Conservation (phyloP, 2,888 invertebrate species). For the Diarsia rubi region DNA sequence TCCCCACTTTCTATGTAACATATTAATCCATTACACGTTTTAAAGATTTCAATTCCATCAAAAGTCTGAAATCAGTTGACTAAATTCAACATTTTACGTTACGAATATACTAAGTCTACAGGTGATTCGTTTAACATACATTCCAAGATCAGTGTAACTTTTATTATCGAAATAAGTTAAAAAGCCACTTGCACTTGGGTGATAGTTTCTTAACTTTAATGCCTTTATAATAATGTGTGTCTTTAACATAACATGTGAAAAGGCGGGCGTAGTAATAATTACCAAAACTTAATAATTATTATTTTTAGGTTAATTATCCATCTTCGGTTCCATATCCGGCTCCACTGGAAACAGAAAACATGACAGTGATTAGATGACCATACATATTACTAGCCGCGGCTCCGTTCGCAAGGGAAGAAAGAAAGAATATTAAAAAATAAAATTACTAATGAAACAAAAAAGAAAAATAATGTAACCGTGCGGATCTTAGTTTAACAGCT, state of each 20-base stretch:
- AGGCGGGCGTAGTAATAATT: constrained; percentile 47
- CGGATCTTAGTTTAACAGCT: too few relatives aligned
- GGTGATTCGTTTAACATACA: constrained; percentile 22
- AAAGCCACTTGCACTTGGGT: constrained; percentile 47
- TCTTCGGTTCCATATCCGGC: constrained; percentile 43
- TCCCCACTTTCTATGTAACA: too few relatives aligned
- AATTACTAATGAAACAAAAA: too few relatives aligned
- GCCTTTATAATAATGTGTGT: constrained; percentile 47
- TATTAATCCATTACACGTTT: neutral
- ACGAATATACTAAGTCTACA: constrained; percentile 31
- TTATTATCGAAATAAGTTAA: constrained; percentile 17
- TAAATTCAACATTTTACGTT: constrained; percentile 27
- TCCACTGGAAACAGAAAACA: constrained; percentile 67
- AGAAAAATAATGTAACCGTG: too few relatives aligned
- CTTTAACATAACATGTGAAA: constrained; percentile 46
- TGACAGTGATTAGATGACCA: too few relatives aligned
- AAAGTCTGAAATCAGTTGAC: constrained; percentile 47
- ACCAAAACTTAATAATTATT: constrained; percentile 43
- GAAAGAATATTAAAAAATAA: too few relatives aligned
- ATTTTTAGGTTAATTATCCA: constrained; percentile 40
- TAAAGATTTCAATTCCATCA: constrained; percentile 4
- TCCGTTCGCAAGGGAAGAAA: too few relatives aligned
- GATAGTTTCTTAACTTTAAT: constrained; percentile 32
- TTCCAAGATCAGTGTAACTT: constrained; percentile 32
- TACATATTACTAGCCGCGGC: too few relatives aligned